A percentile compares a stretch with the other conserved stretches of the same genome.
Conservation (phyloP, 2,888 invertebrate genomes). For the Acrobasis consociella region DNA sequence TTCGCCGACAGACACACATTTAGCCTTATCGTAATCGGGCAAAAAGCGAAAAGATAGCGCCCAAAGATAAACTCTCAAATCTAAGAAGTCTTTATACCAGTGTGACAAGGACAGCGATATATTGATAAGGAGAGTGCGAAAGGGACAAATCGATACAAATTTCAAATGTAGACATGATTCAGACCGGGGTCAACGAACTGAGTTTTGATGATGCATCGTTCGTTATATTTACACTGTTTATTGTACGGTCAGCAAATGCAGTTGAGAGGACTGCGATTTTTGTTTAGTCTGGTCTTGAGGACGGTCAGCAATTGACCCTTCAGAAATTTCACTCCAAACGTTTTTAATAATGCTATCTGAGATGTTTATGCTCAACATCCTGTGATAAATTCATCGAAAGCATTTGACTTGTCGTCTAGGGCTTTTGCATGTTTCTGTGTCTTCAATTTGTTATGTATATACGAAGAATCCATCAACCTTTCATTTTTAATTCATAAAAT, state of each 20-base stretch:
- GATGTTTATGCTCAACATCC: no score
- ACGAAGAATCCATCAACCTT: no score
- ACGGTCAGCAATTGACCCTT: no score
- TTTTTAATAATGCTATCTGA: no score
- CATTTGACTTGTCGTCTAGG: no score
- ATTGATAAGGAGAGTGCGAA: conserved; percentile 46
- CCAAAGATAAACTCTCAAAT: conserved; percentile 26
- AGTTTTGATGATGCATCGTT: conserved; percentile 63
- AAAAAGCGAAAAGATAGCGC: conserved; percentile 17
- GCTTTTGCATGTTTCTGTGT: no score
- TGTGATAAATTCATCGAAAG: no score
- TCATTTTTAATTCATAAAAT: no score
- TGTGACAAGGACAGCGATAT: conserved; percentile 36
- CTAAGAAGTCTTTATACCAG: conserved; percentile 25
- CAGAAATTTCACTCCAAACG: no score
- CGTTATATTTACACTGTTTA: conserved; percentile 25
- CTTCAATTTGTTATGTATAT: no score
- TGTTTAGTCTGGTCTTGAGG: not conserved
- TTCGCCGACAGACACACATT: conserved; percentile 8
- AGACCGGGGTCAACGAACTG: conserved; percentile 52
- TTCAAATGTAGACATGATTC: conserved; percentile 57
- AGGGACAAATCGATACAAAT: conserved; percentile 47
- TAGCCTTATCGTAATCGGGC: conserved; percentile 19
- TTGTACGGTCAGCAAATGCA: conserved; percentile 26
- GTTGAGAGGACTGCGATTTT: not conserved